Evolutionary conservation across 2,113 vertebrate genomes (phyloP), one percentile per base, ranked within the genome.

Genomic region (Strix uralensis): DNA sequence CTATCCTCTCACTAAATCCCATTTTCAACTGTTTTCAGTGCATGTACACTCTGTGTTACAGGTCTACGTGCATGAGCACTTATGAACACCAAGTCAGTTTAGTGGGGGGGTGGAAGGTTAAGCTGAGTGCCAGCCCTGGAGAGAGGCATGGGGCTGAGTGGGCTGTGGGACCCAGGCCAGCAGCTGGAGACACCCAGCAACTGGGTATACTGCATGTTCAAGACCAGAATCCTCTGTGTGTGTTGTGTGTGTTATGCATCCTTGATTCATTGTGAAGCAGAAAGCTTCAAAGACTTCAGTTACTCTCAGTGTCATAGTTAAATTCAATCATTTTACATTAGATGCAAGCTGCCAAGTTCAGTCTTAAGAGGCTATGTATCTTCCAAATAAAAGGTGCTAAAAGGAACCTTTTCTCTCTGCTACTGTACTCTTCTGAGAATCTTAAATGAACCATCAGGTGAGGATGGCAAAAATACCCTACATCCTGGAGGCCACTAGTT

Each of bases 271-370:
- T 38, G 59, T 65, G 71, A 93, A 91, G 38, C 12, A 70, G 32
- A 83, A 93, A 91, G 30, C 61, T 94, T 94, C 73, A 81, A 81
- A 90, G n/a, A 67, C 44, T 87, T 90, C 58, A 59, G 54, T 69
- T 72, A 36, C 49, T 90, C 47, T 81, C 54, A n/a, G 46, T 36
- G 47, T 63, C 72, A 77, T 58, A 46, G 65, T 69, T 78, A 87
- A 84, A 95, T 81, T 90, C 80, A 88, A 51, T 72, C 32, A 87
- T 81, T 94, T 90, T 73, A 78, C 16, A 54, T 69, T 57, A 88
- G 32, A 90, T 73, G 22, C n/a, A 93, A 67, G 49, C 67, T 93
- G 80, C 38, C 75, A 92, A 75, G 38, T 88, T 92, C 54, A 54
- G 40, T 81, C 69, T 73, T 27, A 66, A 81, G 36, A 92, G 34